Percentiles rank a stretch among this genome's conserved stretches.
phyloP scores from a whole-genome alignment of 2,888 invertebrate genomes.

The Lottia gigantea region DNA sequence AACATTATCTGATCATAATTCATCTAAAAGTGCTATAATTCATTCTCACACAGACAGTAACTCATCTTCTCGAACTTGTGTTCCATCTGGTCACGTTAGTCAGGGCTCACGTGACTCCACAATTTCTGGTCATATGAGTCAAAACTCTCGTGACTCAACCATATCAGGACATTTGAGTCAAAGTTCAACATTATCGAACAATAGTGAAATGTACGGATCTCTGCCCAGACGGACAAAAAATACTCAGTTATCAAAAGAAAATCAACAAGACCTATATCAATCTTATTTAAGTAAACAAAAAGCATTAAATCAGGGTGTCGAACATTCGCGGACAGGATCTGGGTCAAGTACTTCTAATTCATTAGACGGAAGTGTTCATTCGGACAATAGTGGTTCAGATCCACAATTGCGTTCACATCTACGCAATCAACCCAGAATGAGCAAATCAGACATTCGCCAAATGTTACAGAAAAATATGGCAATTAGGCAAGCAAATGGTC shows the following conservation, averaged over 20 bases:
- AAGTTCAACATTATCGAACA: slow-evolving; percentile 20
- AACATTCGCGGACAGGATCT: slow-evolving; percentile 24
- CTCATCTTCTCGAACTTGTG: slow-evolving; percentile 25
- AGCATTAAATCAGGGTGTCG: slow-evolving; percentile 20
- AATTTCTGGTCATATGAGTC: slow-evolving; percentile 14
- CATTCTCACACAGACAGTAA: slow-evolving; percentile 25
- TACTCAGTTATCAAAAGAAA: slow-evolving; percentile 39
- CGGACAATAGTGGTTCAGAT: slow-evolving; percentile 24
- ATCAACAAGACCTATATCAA: slow-evolving; percentile 48
- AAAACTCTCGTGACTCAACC: slow-evolving; percentile 7
- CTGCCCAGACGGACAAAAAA: slow-evolving; percentile 45
- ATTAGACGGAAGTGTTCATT: slow-evolving; percentile 15
- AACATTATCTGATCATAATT: slow-evolving; percentile 16
- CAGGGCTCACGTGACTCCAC: slow-evolving; percentile 7
- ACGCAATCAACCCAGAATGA: slow-evolving; percentile 29
- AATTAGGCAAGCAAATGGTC: slow-evolving; percentile 27
- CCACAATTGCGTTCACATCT: slow-evolving; percentile 21
- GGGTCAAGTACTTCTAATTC: slow-evolving; percentile 26
- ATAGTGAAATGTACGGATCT: slow-evolving; percentile 51
- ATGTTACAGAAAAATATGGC: slow-evolving; percentile 39
- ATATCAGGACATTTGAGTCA: background rate
- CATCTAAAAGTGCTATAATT: slow-evolving; percentile 13
- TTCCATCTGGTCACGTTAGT: slow-evolving; percentile 17
- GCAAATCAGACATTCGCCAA: slow-evolving; percentile 41
- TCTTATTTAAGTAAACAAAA: slow-evolving; percentile 51